These are phyloP conservation scores for Sebastiscus albofasciatus DNA, from an alignment of 2,797 vertebrate species.

Conservation along the genomic window DNA sequence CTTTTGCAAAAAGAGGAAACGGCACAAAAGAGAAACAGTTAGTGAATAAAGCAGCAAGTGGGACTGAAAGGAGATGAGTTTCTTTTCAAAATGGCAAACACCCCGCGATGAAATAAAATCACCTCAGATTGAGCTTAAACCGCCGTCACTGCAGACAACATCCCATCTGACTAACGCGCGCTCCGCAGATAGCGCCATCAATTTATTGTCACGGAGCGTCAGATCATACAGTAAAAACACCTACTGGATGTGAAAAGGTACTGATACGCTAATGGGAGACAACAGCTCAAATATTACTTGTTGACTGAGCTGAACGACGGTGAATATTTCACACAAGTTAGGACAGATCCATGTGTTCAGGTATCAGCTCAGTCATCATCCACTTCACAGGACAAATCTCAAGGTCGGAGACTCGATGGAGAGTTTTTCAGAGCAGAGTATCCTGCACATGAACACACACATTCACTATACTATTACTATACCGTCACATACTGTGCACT, in stretches of 20 bases:
- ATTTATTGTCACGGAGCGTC: background rate
- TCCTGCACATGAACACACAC: constrained; percentile 24
- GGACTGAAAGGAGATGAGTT: constrained; percentile 72
- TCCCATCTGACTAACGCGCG: constrained; percentile 39
- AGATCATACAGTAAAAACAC: constrained; percentile 20
- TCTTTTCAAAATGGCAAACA: constrained; percentile 70
- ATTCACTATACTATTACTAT: background rate
- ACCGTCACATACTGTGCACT: background rate
- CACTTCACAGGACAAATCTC: constrained; percentile 33
- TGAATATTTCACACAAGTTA: background rate
- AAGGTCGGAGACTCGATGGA: constrained; percentile 26
- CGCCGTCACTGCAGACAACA: constrained; percentile 51
- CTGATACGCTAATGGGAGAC: background rate
- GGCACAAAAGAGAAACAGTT: constrained; percentile 74
- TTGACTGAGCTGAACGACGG: background rate
- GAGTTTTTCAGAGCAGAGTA: background rate
- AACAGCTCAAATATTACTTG: constrained; percentile 10
- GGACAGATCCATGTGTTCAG: constrained; percentile 9
- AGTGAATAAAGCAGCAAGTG: constrained; percentile 76
- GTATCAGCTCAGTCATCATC: constrained; percentile 14
- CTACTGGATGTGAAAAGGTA: constrained; percentile 1
- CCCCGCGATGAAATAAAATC: constrained; percentile 61
- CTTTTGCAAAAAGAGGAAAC: constrained; percentile 73
- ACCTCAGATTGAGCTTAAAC: constrained; percentile 62
- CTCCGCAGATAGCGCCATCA: constrained; percentile 9